Evolutionary conservation across 1,140 invertebrate genomes (phyloP).

Genomic region (Adoxophyes honmai): DNA sequence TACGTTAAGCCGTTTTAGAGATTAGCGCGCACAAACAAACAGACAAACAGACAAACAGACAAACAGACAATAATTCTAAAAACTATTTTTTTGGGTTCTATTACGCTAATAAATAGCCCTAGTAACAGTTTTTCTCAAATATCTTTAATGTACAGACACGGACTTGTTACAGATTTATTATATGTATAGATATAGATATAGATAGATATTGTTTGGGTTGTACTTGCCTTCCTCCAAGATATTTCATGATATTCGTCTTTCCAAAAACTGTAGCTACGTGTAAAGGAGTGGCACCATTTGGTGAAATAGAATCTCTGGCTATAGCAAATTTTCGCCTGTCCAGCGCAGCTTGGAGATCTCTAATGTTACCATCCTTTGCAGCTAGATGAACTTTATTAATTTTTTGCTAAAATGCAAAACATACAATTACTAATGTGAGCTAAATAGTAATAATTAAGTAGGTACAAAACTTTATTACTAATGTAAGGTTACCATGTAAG

Average conservation of each 20-base stretch:
- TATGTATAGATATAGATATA: too few species aligned
- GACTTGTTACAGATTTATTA: too few species aligned
- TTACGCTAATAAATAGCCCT: too few species aligned
- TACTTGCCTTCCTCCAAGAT: slow-evolving; percentile 78
- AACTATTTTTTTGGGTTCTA: too few species aligned
- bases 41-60: too few species aligned
- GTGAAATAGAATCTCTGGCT: slow-evolving; percentile 86
- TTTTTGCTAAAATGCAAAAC: slow-evolving; percentile 83
- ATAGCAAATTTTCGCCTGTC: slow-evolving; percentile 95
- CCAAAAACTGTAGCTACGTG: slow-evolving; percentile 94
- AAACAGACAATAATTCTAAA: too few species aligned
- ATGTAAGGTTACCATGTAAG: slow-evolving; percentile 86
- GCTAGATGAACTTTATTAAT: slow-evolving; percentile 92
- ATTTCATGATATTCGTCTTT: slow-evolving; percentile 82
- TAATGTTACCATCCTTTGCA: slow-evolving; percentile 89
- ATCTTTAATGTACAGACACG: too few species aligned
- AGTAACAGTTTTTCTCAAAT: too few species aligned
- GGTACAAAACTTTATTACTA: neutral
- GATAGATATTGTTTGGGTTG: neutral
- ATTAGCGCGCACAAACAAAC: too few species aligned
- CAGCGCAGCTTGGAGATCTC: slow-evolving; percentile 89
- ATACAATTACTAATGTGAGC: too few species aligned
- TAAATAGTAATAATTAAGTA: neutral
- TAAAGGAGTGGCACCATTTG: slow-evolving; percentile 93
- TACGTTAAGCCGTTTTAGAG: too few species aligned